Evolutionary conservation across 2,888 invertebrate genomes (phyloP), one percentile per base, ranked within the genome.

Genomic region (Epinotia demarniana): DNA sequence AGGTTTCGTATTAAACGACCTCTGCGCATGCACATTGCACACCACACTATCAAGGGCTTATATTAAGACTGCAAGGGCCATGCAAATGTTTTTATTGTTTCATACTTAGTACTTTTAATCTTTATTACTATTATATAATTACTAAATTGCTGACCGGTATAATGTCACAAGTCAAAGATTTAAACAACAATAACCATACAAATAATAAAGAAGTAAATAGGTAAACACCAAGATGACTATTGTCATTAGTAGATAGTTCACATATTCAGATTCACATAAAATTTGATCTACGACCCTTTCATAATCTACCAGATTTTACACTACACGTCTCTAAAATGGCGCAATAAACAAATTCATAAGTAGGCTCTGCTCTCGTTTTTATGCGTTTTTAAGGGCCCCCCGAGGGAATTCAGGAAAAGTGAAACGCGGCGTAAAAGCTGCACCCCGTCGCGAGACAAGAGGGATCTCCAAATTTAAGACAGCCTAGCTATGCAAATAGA

Each of bases 321-420:
- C 81, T 81, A 77, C 79, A 80, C 78, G 84, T 82, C 82, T 84
- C 86, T 85, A 87, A 90, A 92, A 91, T 90, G 87, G 90, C 86
- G 87, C 89, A 87, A 90, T 94, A 94, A 94, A 94, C 93, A 94
- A 93, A 93, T 93, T 94, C 93, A 92, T 93, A 93, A 93, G 92
- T 92, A 93, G 92, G 90, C 91, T 88, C 85, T 88, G 88, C 87
- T 89, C 87, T 85, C 86, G 85, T 87, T 90, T 87, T 93, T 92
- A 93, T 92, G 92, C 85, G 89, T 90, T 92, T 93, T 92, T 92
- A 93, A 92, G 88, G 88, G 89, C 83, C 87, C 88, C 90, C 86
- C 81, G 84, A 85, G 89, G 90, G 88, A 84, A 84, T 83, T 78
- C 80, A 86, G 87, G 89, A 83, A 89, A 92, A 92, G 92, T 92